These are phyloP conservation scores for Thamnophis sirtalis DNA, from an alignment of 2,113 vertebrate species.

Conservation along the genomic window DNA sequence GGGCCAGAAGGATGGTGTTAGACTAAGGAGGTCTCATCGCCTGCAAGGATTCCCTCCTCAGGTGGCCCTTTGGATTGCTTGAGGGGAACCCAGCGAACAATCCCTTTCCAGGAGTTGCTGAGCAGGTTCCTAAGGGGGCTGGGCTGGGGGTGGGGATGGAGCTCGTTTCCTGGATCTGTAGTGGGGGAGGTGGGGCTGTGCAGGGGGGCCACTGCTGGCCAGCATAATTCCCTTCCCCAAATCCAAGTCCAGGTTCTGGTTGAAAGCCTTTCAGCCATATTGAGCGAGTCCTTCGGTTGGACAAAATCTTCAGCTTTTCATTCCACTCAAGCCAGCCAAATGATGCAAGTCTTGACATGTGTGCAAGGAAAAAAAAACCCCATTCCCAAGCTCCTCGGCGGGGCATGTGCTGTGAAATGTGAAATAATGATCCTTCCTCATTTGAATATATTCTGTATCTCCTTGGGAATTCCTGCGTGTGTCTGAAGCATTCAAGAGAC, in stretches of 20 bases:
- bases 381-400: neutral
- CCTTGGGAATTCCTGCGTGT: neutral
- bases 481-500: neutral
- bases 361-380: neutral
- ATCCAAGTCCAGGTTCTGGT: neutral
- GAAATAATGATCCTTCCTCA: neutral
- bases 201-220: neutral
- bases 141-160: neutral
- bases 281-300: neutral
- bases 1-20: neutral
- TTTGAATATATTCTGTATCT: neutral
- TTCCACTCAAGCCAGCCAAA: neutral
- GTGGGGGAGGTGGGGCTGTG: neutral
- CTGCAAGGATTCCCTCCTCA: neutral
- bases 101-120: neutral
- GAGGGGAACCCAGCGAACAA: neutral
- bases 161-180: neutral
- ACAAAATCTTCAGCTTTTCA: accelerated
- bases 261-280: neutral
- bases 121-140: neutral
- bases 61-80: neutral
- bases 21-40: neutral
- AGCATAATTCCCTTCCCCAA: neutral
- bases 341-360: neutral
- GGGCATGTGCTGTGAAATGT: neutral